These are phyloP conservation scores for Vanessa atalanta DNA, from an alignment of 1,140 invertebrate species.

Conservation along the genomic window DNA sequence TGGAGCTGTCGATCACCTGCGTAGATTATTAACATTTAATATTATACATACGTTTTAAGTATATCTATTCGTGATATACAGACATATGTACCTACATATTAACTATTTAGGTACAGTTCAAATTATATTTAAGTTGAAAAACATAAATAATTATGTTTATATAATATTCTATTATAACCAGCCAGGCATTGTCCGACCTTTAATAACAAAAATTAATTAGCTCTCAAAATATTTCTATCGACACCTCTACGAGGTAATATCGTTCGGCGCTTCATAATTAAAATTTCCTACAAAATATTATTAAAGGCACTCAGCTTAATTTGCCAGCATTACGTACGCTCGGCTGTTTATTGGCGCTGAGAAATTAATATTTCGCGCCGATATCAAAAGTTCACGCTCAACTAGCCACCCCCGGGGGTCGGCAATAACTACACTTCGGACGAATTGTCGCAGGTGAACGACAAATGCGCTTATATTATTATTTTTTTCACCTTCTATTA, in stretches of 20 bases:
- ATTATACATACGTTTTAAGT: no score
- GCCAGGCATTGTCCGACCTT: slow-evolving; percentile 10
- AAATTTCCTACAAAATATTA: slow-evolving; percentile 74
- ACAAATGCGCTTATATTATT: slow-evolving; percentile 77
- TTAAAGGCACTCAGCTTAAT: slow-evolving; percentile 78
- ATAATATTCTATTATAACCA: slow-evolving; percentile 21
- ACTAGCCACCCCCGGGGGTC: slow-evolving; percentile 72
- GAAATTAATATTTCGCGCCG: slow-evolving; percentile 80
- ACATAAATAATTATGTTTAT: slow-evolving; percentile 1
- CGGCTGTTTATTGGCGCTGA: slow-evolving; percentile 72
- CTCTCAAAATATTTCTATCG: slow-evolving; percentile 58
- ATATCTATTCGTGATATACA: no score
- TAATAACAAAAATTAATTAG: slow-evolving; percentile 52
- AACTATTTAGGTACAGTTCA: no score
- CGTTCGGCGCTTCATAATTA: slow-evolving; percentile 65
- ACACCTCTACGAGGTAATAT: slow-evolving; percentile 55
- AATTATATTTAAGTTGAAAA: neutral
- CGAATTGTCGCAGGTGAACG: slow-evolving; percentile 74
- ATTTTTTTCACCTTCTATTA: slow-evolving; percentile 68
- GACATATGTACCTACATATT: no score
- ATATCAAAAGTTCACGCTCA: slow-evolving; percentile 80
- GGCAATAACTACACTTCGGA: slow-evolving; percentile 71
- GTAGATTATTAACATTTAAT: no score
- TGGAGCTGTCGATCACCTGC: no score
- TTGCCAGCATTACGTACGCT: slow-evolving; percentile 76